Conservation (phyloP, 2,888 invertebrate genomes). For the Agrotis clavis region DNA sequence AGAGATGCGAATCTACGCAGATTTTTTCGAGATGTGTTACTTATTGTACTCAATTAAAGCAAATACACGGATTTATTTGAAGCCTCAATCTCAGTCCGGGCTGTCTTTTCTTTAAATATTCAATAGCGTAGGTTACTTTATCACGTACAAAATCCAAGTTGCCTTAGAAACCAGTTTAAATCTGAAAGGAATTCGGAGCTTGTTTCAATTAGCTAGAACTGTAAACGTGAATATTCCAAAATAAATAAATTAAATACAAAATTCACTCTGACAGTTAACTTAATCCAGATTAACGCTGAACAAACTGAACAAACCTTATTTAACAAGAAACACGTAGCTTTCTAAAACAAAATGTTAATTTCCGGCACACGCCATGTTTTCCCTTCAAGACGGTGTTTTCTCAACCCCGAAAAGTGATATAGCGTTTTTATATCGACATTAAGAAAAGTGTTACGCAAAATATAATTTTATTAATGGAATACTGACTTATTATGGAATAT, state of each 20-base stretch:
- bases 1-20: background rate
- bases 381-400: conserved; percentile 53
- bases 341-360: conserved; percentile 79
- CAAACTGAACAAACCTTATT: conserved; percentile 55
- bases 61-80: no score
- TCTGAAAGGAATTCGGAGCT: no score
- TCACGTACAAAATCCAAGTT: background rate
- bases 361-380: conserved; percentile 75
- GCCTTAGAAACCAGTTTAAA: background rate
- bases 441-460: conserved; percentile 40
- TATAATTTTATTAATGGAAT: conserved; percentile 30
- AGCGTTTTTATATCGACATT: conserved; percentile 54
- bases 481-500: background rate
- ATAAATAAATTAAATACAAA: conserved; percentile 24
- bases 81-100: no score
- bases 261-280: conserved; percentile 28
- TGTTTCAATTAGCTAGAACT: background rate
- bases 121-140: no score
- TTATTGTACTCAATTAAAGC: background rate
- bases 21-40: background rate
- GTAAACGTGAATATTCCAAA: background rate
- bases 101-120: no score
- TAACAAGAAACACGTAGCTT: conserved; percentile 65
- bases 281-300: conserved; percentile 50
- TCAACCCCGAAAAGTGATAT: conserved; percentile 55